Base-by-base conservation (phyloP, 2,888 invertebrate genomes). In the Rhingia rostrata region DNA sequence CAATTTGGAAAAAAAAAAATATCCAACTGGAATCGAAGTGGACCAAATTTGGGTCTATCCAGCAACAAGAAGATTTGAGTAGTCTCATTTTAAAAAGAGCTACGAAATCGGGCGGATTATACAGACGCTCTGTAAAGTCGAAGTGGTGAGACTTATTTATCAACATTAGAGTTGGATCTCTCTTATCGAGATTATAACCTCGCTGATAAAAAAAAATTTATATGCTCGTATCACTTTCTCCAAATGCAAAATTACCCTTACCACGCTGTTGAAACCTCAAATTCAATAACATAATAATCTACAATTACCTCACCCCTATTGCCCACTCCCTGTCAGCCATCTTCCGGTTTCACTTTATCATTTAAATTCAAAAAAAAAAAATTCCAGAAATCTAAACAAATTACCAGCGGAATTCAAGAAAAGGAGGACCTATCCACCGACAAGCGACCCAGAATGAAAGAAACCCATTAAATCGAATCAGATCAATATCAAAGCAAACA, bases 391-490 rank as follows among this genome's bases (percentile, higher is more conserved):
- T n/a, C 32, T 67, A 82, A 78, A 83, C 63, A 83, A 78, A 73
- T 78, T 83, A 78, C 43, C 78, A 82, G 72, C 54, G 72, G 54
- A 73, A 72, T 54, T 43, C 43, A 37, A 53, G 12, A 43, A 49
- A 61, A 79, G 64, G 60, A 70, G 47, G 60, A 22, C 6, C 53
- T 12, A 53, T 39, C 6, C 12, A 43, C 43, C 66, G 33, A 30
- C 33, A 63, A 53, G 37, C 51, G 54, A 73, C 47, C 61, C 6
- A 58, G 30, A 77, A 37, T 63, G 67, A 67, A 83, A 78, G 49
- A 78, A 53, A 79, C 45, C 83, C 79, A 79, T 84, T 80, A 66
- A 84, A 75, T 84, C 84, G 84, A 84, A 84, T 84, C 84, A 74
- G 84, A 84, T 84, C 84, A 75, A 75, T 84, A 84, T 80, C 84